Percentiles rank a stretch among this genome's conserved stretches.
phyloP scores from a whole-genome alignment of 2,797 vertebrate species.

The Hafferia zeledoni region DNA sequence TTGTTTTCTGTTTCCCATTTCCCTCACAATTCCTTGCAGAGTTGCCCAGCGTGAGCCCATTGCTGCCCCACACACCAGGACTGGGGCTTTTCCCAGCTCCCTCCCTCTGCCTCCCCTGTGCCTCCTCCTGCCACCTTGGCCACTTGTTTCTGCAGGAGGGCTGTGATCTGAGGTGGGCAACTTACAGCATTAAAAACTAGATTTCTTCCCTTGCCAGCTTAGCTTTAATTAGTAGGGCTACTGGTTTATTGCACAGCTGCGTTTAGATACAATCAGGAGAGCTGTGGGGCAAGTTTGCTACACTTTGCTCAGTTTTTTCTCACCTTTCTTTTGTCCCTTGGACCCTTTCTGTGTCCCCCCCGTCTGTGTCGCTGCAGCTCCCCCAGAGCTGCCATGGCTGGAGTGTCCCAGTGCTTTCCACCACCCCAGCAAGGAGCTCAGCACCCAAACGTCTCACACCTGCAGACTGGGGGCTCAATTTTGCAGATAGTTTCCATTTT shows the following conservation, averaged over 20 bases:
- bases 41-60: not conserved
- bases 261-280: no score
- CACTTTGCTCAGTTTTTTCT: not conserved
- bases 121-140: rapidly evolving
- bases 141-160: not conserved
- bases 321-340: not conserved
- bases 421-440: not conserved
- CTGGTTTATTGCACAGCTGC: not conserved
- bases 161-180: not conserved
- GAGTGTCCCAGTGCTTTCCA: not conserved
- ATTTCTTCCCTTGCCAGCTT: not conserved
- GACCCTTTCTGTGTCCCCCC: not conserved
- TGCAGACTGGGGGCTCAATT: not conserved
- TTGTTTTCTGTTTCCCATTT: not conserved
- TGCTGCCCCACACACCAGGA: not conserved
- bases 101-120: not conserved
- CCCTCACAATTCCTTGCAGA: not conserved
- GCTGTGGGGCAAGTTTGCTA: not conserved
- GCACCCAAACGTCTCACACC: not conserved
- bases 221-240: not conserved
- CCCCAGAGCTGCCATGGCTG: not conserved
- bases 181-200: not conserved
- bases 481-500: not conserved
- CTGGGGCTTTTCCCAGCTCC: not conserved
- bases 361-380: not conserved